Conservation (phyloP, 2,888 invertebrate species). For the Oxycera nigricornis region DNA sequence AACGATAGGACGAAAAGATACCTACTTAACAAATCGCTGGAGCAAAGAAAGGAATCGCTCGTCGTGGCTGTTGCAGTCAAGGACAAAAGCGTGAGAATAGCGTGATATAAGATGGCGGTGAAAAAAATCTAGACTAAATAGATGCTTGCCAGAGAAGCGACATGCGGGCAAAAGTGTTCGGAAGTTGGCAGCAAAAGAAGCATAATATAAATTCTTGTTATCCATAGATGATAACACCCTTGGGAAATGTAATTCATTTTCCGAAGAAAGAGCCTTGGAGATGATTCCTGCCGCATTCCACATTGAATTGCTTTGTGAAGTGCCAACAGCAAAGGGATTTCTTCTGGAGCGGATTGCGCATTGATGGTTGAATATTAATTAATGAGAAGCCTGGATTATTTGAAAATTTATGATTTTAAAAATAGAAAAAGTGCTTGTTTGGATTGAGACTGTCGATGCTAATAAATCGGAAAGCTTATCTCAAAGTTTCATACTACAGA, state of each 20-base stretch:
- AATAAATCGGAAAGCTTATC: too few relatives aligned
- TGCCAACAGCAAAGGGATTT: neutral
- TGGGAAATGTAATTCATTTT: slow-evolving; percentile 47
- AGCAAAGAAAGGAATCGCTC: neutral
- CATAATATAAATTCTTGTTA: slow-evolving; percentile 44
- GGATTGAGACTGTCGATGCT: too few relatives aligned
- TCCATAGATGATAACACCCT: slow-evolving; percentile 47
- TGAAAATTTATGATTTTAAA: too few relatives aligned
- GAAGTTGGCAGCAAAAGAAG: slow-evolving; percentile 25
- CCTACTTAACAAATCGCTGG: slow-evolving; percentile 19
- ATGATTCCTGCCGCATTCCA: slow-evolving; percentile 32
- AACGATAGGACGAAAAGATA: slow-evolving; percentile 4
- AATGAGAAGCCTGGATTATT: too few relatives aligned
- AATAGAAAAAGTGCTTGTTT: too few relatives aligned
- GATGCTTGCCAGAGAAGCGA: neutral
- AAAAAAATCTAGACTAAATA: slow-evolving; percentile 11
- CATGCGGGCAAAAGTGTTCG: slow-evolving; percentile 7
- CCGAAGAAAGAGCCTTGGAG: slow-evolving; percentile 24
- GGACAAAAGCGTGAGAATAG: neutral
- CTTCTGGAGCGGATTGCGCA: too few relatives aligned
- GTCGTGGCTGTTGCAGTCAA: neutral
- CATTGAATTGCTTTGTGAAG: neutral
- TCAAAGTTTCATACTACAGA: too few relatives aligned
- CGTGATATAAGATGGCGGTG: neutral
- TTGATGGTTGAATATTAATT: too few relatives aligned